phyloP scores from a whole-genome alignment of 2,888 invertebrate species.

The Margaritifera margaritifera region DNA sequence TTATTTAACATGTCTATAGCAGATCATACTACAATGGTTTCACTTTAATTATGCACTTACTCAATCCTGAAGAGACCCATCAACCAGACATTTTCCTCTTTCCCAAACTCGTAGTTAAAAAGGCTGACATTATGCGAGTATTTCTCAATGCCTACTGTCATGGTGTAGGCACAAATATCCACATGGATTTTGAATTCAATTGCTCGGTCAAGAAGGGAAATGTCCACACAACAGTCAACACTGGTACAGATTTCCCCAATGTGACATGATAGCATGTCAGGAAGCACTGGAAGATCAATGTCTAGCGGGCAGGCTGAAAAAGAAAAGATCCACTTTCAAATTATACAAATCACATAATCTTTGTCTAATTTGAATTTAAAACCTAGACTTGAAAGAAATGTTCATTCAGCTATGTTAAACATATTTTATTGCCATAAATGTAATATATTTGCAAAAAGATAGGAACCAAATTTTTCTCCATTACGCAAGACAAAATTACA shows the following conservation, averaged over 20 bases:
- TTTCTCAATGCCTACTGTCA: neutral
- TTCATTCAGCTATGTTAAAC: too few species aligned
- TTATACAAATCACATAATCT: too few species aligned
- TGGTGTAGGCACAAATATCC: slow-evolving; percentile 11
- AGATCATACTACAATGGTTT: too few species aligned
- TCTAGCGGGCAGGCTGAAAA: slow-evolving; percentile 14
- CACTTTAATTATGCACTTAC: slow-evolving; percentile 13
- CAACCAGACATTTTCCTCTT: slow-evolving; percentile 29
- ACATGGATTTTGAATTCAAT: slow-evolving; percentile 7
- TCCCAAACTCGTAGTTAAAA: slow-evolving; percentile 16
- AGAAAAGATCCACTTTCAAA: too few species aligned
- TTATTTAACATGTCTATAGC: too few species aligned
- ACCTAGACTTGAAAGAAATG: too few species aligned
- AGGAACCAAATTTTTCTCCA: too few species aligned
- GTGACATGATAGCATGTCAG: slow-evolving; percentile 27
- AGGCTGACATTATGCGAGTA: too few species aligned
- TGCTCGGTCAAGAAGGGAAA: slow-evolving; percentile 12
- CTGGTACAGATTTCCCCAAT: slow-evolving; percentile 30
- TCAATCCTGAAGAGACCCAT: slow-evolving; percentile 29
- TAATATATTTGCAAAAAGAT: too few species aligned
- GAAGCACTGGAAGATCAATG: slow-evolving; percentile 24
- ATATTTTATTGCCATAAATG: too few species aligned
- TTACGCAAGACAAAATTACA: too few species aligned
- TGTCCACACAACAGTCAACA: slow-evolving; percentile 37
- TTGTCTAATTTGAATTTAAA: too few species aligned